Evolutionary conservation across 2,113 vertebrate species (phyloP).

Genomic region (Theristicus caerulescens): DNA sequence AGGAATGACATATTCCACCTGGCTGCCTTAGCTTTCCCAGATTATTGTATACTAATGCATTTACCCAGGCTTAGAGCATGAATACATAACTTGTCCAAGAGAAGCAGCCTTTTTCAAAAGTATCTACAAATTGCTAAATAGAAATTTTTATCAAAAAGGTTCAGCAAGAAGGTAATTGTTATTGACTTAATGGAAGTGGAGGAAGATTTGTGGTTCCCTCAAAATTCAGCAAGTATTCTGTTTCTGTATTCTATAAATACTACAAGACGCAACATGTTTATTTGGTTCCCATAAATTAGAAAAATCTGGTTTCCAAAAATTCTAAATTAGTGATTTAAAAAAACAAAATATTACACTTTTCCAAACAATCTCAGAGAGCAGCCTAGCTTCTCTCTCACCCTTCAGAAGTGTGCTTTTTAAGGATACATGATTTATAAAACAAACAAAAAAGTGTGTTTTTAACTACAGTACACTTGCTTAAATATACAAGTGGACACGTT

Average conservation of each 20-base stretch:
- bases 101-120: slow-evolving; percentile 65
- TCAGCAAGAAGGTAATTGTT: slow-evolving; percentile 55
- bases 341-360: slow-evolving; percentile 62
- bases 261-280: slow-evolving; percentile 57
- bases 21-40: slow-evolving; percentile 5
- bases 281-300: slow-evolving; percentile 77
- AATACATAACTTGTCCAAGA: slow-evolving; percentile 36
- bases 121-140: slow-evolving; percentile 70
- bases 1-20: slow-evolving; percentile 1
- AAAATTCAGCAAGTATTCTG: slow-evolving; percentile 68
- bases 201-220: slow-evolving; percentile 60
- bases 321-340: slow-evolving; percentile 62
- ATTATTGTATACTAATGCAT: background rate
- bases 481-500: slow-evolving; percentile 63
- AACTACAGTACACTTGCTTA: slow-evolving; percentile 53
- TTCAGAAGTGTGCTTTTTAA: slow-evolving; percentile 77
- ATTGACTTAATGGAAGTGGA: slow-evolving; percentile 52
- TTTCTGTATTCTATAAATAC: slow-evolving; percentile 69
- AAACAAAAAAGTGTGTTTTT: slow-evolving; percentile 14
- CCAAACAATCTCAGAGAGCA: slow-evolving; percentile 37
- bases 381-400: slow-evolving; percentile 20
- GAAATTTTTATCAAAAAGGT: slow-evolving; percentile 74
- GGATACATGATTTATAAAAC: slow-evolving; percentile 51
- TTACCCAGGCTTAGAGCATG: slow-evolving; percentile 16
- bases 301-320: slow-evolving; percentile 71